Evolutionary conservation across 2,797 vertebrate genomes (phyloP).

Genomic region (Channallabes apus): DNA sequence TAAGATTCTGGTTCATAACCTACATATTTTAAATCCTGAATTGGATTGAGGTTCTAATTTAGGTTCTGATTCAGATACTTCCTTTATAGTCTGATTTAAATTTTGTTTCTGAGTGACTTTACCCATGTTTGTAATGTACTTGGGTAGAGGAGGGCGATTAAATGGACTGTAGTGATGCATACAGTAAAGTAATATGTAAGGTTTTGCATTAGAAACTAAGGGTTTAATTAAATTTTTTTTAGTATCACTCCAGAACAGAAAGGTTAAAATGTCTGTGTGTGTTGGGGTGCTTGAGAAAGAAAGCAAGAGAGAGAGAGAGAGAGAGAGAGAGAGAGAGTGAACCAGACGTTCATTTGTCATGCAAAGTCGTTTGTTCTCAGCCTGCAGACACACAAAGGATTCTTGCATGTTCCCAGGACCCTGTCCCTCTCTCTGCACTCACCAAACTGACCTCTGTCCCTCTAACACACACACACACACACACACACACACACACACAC

Average conservation of each 20-base stretch:
- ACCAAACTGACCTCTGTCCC: slow-evolving; percentile 61
- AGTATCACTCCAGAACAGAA: background rate
- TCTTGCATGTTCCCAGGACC: slow-evolving; percentile 59
- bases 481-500: slow-evolving; percentile 33
- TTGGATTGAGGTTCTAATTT: background rate
- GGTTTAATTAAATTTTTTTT: no score
- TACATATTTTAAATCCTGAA: background rate
- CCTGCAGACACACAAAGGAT: slow-evolving; percentile 59
- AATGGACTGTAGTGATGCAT: background rate
- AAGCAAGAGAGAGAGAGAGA: slow-evolving; percentile 4
- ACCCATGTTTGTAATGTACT: background rate
- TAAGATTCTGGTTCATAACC: background rate
- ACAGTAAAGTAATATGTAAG: background rate
- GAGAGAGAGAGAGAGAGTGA: slow-evolving; percentile 17
- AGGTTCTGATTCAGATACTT: background rate
- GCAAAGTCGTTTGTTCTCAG: slow-evolving; percentile 60
- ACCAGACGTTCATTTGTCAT: slow-evolving; percentile 57
- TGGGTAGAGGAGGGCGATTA: background rate
- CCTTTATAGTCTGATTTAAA: background rate
- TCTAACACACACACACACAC: slow-evolving; percentile 38
- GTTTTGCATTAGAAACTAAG: background rate
- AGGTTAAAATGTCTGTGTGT: background rate
- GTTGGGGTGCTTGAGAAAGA: background rate
- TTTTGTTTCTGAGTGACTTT: background rate
- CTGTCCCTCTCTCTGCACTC: slow-evolving; percentile 50